Base-by-base conservation (phyloP, 2,797 vertebrate genomes). In the Gadopsis bispinosus region DNA sequence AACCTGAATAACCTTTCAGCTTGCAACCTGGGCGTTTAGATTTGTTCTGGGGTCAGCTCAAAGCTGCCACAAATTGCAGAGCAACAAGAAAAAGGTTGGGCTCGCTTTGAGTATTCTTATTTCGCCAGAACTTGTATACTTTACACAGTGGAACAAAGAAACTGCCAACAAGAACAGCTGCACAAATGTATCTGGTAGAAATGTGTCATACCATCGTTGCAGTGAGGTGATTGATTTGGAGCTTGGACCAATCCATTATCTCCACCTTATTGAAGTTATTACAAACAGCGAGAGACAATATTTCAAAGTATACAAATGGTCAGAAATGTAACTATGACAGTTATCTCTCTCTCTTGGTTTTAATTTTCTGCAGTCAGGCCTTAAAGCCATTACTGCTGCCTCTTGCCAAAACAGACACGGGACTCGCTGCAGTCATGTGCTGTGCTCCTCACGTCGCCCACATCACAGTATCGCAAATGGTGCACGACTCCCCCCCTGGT, bases 381-480 rank as follows among this genome's bases (percentile, higher is more conserved):
- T 89, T 77, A 80, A 87, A 88, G 78, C 70, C 47, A 79, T 91
- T 76, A 77, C 53, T 47, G 81, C 4, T 37, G 39, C 62, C 43
- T 77, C 66, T 22, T 69, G 87, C 87, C 86, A 93, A 83, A 85
- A 61, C 77, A 88, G 86, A 90, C 84, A 75, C 62, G 13, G 81
- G 84, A 78, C 80, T 75, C 31, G 12, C 60, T 60, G 64, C 79
- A 7, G 60, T 87, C 86, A 48, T 88, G 78, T 76, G 85, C 68
- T 64, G 75, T 63, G 81, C 59, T 90, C 86, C 83, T 81, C 82
- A 53, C 73, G 13, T 80, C 83, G 76, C 87, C 91, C 91, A 93
- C 92, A 91, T 91, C 92, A 92, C 82, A 90, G 91, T 68, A 48
- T 84, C 89, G 88, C 76, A 73, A 93, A 91, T 88, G 89, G 80